Percentiles rank a stretch among this genome's conserved stretches.
Conservation (phyloP, 1,140 invertebrate species). For the Scaptomyza montana region DNA sequence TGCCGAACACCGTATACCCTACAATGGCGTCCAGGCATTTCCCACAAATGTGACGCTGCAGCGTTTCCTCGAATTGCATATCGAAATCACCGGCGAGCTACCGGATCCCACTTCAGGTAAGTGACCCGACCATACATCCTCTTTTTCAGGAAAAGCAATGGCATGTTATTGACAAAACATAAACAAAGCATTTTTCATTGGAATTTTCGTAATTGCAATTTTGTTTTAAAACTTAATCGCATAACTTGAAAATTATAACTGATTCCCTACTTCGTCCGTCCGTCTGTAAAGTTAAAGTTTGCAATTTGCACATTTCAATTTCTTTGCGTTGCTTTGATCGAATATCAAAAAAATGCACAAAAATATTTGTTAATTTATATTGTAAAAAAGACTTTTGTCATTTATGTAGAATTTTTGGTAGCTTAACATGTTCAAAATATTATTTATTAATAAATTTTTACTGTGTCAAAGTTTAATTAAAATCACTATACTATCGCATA, state of each 20-base stretch:
- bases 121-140: neutral
- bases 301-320: conserved; percentile 42
- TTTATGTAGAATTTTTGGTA: conserved; percentile 3
- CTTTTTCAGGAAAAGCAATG: neutral
- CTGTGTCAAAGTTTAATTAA: conserved; percentile 70
- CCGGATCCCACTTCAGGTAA: conserved; percentile 92
- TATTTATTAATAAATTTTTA: conserved; percentile 60
- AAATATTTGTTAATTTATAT: too few relatives aligned
- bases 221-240: conserved; percentile 1
- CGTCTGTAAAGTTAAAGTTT: conserved; percentile 13
- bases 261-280: conserved; percentile 12
- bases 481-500: conserved; percentile 37
- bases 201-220: conserved; percentile 28
- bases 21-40: conserved; percentile 97
- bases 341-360: conserved; percentile 15
- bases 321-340: conserved; percentile 13
- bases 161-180: conserved; percentile 25
- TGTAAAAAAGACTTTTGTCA: too few relatives aligned
- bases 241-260: conserved; percentile 21
- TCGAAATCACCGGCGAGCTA: conserved; percentile 95
- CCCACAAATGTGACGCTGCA: conserved; percentile 98
- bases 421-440: conserved; percentile 8
- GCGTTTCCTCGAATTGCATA: conserved; percentile 96
- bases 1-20: conserved; percentile 98
- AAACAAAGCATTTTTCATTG: conserved; percentile 31